Base-by-base conservation (phyloP, 2,797 vertebrate genomes). In the Syndactyla subalaris region DNA sequence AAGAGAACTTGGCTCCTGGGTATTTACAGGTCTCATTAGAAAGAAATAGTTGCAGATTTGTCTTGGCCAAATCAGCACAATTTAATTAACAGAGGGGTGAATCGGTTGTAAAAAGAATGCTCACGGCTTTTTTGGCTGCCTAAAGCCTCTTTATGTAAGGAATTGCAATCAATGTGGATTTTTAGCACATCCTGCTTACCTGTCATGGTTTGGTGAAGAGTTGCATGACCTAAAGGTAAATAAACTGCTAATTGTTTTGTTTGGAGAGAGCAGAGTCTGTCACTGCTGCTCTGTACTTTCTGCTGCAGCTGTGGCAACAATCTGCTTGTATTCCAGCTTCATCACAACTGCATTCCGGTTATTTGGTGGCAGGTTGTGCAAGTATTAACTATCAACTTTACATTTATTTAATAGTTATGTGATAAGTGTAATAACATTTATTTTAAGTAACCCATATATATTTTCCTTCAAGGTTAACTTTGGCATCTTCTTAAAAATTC, bases 401-500 rank as follows among this genome's bases (percentile, higher is more conserved):
- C 16, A 27, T 65, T 62, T 66, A 49, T 84, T 84, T 62, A 51
- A 16, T 18, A 24, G 27, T 15, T 62, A 34, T n/a, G 10, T 29
- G 13, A 34, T 34, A 10, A 61, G 15, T 14, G 14, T 24, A 2
- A 16, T 43, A 41, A 8, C 6, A 51, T 54, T 48, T 65, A 14
- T 27, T 65, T 2, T 59, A 71, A 92, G 29, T 93, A 83, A 97
- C 39, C 18, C 14, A 7, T 20, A 12, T 62, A 14, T 92, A 43
- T 97, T 92, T 85, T 97, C 87, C 75, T 98, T 97, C 52, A 96
- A 99, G 99, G 98, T 99, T 38, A 99, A 99, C 97, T 99, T 99
- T 92, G 98, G 97, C 86, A 99, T 99, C 94, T 99, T 99, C 97
- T 97, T 99, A 95, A 99, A 99, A 97, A 99, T 99, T 48, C 98